Conservation (phyloP, 2,797 vertebrate species). For the Phalloptychus januarius region DNA sequence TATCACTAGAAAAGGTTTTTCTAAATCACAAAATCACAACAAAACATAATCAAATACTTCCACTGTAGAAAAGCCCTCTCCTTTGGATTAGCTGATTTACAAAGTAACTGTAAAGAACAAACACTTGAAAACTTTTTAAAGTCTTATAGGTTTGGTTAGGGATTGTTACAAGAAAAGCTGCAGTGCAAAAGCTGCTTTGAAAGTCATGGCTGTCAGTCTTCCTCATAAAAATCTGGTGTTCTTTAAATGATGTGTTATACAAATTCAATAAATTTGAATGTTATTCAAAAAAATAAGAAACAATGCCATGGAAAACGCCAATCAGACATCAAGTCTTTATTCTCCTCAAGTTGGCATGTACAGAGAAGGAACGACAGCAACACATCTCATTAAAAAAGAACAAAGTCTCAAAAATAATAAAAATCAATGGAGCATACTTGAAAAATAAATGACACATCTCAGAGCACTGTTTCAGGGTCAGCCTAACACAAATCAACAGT, state of each 20-base stretch:
- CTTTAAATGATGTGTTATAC: neutral
- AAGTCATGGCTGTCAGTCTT: too few relatives aligned
- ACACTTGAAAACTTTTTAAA: too few relatives aligned
- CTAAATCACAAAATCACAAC: too few relatives aligned
- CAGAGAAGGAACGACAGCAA: neutral
- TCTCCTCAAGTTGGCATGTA: neutral
- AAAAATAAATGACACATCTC: neutral
- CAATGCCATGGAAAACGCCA: neutral
- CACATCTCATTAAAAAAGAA: neutral
- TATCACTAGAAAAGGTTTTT: too few relatives aligned
- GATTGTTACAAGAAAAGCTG: too few relatives aligned
- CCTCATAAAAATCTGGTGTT: too few relatives aligned
- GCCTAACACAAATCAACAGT: neutral
- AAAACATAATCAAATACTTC: too few relatives aligned
- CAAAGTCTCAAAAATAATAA: constrained; percentile 1
- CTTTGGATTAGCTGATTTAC: too few relatives aligned
- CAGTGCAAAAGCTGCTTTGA: too few relatives aligned
- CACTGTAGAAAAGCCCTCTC: too few relatives aligned
- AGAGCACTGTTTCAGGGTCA: neutral
- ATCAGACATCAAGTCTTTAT: neutral
- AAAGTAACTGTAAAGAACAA: too few relatives aligned
- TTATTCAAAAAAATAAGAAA: neutral
- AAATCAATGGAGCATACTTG: neutral
- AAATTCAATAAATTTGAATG: neutral
- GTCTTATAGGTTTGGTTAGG: too few relatives aligned